phyloP scores from a whole-genome alignment of 2,797 vertebrate genomes.

The Aplochiton taeniatus region DNA sequence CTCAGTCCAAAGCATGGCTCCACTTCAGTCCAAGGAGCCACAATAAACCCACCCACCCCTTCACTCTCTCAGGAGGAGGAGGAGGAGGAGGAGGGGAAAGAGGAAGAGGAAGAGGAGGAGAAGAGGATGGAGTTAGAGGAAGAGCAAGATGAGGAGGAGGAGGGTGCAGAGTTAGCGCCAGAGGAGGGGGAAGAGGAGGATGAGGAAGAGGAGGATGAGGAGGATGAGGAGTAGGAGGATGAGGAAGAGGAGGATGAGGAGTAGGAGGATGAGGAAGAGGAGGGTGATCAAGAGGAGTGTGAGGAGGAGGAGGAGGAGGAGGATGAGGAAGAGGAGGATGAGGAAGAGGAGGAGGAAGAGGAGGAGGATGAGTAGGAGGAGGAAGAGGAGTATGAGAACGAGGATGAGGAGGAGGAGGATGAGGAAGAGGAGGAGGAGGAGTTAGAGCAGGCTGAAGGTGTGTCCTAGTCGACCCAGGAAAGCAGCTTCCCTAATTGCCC shows the following conservation, averaged over 20 bases:
- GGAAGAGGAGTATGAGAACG: slow-evolving; percentile 40
- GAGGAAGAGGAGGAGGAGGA: slow-evolving; percentile 30
- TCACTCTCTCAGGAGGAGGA: slow-evolving; percentile 29
- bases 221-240: slow-evolving; percentile 40
- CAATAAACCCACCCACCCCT: slow-evolving; percentile 12
- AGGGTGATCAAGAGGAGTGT: slow-evolving; percentile 18
- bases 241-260: slow-evolving; percentile 37
- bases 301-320: slow-evolving; percentile 35
- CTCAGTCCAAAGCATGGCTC: slow-evolving; percentile 63
- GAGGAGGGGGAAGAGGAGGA: slow-evolving; percentile 19
- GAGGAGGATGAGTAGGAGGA: slow-evolving; percentile 29
- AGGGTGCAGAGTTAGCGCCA: no score
- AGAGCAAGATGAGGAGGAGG: slow-evolving; percentile 31
- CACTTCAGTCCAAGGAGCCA: slow-evolving; percentile 71
- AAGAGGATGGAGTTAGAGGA: slow-evolving; percentile 14
- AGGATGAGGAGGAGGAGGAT: slow-evolving; percentile 16
- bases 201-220: slow-evolving; percentile 13
- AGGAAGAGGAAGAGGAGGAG: slow-evolving; percentile 20
- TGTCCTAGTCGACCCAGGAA: slow-evolving; percentile 54
- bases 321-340: slow-evolving; percentile 35
- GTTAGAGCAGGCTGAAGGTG: slow-evolving; percentile 64
- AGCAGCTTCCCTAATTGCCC: slow-evolving; percentile 74
- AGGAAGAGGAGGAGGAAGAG: slow-evolving; percentile 14
- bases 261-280: slow-evolving; percentile 16
- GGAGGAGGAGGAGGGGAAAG: slow-evolving; percentile 38